Percentiles rank a stretch among this genome's conserved stretches.
Evolutionary conservation across 2,888 invertebrate species (phyloP).

Genomic region (Azorinus chamasolen): DNA sequence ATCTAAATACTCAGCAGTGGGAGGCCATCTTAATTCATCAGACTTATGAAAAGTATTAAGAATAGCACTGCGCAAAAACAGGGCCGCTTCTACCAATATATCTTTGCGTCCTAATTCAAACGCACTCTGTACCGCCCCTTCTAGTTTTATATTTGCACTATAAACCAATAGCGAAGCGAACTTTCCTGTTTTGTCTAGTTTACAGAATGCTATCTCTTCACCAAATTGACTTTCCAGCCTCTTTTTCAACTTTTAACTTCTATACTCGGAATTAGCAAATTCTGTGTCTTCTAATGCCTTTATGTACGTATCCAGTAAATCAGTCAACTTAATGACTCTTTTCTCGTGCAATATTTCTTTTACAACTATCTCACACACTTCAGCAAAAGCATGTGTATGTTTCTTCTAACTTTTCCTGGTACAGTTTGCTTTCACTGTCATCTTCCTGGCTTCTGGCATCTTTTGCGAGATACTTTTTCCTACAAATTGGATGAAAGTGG

Average conservation of each 20-base stretch:
- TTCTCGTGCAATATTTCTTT: constrained; percentile 12
- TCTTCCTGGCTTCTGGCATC: not conserved
- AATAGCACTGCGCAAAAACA: constrained; percentile 15
- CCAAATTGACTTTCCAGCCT: constrained; percentile 18
- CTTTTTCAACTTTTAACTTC: constrained; percentile 13
- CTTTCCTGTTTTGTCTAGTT: constrained; percentile 9
- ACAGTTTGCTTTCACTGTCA: constrained; percentile 2
- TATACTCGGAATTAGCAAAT: constrained; percentile 24
- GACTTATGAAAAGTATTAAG: constrained; percentile 23
- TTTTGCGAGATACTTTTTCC: constrained; percentile 16
- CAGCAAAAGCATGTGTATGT: constrained; percentile 3
- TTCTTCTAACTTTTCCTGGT: constrained; percentile 8
- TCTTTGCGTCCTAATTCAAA: constrained; percentile 18
- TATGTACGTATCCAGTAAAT: constrained; percentile 13
- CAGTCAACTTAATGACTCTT: constrained; percentile 9
- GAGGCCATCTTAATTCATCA: constrained; percentile 32
- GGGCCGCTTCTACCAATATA: constrained; percentile 24
- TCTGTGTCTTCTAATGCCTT: constrained; percentile 6
- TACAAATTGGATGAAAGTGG: constrained; percentile 10
- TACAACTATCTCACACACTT: constrained; percentile 15
- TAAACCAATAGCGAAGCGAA: constrained; percentile 25
- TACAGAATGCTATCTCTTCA: constrained; percentile 7
- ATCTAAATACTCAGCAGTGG: constrained; percentile 25
- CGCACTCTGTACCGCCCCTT: constrained; percentile 23
- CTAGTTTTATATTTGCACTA: constrained; percentile 12